Percentiles rank a stretch among this genome's conserved stretches.
Evolutionary conservation across 2,888 invertebrate genomes (phyloP).

Genomic region (Lomographa bimaculata): DNA sequence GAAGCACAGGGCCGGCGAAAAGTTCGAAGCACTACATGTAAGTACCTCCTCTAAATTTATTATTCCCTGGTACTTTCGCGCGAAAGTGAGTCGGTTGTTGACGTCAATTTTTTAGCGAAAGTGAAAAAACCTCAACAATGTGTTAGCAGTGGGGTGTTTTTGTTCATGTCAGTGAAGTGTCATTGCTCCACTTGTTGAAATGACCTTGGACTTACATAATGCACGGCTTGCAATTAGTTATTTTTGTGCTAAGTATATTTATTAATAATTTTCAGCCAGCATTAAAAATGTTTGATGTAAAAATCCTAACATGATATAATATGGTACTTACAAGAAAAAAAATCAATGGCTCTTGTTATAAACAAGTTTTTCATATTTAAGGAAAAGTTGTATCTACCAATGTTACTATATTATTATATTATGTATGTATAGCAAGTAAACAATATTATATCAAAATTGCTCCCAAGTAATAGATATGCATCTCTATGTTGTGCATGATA

Average conservation of each 20-base stretch:
- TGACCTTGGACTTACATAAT: constrained; percentile 67
- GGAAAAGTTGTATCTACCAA: too few species aligned
- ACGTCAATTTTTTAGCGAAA: constrained; percentile 39
- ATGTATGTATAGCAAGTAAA: too few species aligned
- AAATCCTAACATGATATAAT: too few species aligned
- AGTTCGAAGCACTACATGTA: constrained; percentile 76
- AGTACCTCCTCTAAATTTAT: constrained; percentile 52
- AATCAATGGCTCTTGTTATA: too few species aligned
- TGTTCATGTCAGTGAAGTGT: constrained; percentile 46
- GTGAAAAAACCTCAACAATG: constrained; percentile 27
- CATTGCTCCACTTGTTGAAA: constrained; percentile 45
- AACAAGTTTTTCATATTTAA: too few species aligned
- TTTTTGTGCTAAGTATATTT: background rate
- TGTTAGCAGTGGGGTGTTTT: constrained; percentile 33
- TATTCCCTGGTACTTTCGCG: constrained; percentile 55
- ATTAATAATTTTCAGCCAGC: too few species aligned
- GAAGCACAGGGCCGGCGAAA: constrained; percentile 72
- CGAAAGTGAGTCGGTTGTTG: constrained; percentile 50
- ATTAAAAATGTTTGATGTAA: too few species aligned
- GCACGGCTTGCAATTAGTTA: constrained; percentile 1
- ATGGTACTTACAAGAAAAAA: too few species aligned
- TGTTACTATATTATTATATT: too few species aligned
- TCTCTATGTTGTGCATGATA: too few species aligned
- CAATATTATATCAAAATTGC: too few species aligned
- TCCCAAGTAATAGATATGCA: too few species aligned